Evolutionary conservation across 2,797 vertebrate species (phyloP).

Genomic region (Manis pentadactyla): DNA sequence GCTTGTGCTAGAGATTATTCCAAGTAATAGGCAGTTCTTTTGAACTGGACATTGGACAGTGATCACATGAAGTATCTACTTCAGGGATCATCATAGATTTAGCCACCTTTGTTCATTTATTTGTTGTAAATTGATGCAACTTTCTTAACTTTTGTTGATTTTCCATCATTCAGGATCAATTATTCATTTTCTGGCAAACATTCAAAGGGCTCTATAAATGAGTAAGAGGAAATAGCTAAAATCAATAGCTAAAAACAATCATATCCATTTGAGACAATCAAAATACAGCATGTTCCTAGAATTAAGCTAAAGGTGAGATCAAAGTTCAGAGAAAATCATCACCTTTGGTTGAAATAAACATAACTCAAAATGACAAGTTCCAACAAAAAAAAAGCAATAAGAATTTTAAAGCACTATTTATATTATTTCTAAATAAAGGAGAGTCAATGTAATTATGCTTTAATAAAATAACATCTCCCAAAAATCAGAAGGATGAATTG

Average conservation of each 20-base stretch:
- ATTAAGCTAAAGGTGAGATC: background rate
- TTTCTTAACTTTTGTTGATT: background rate
- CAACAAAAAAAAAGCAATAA: slow-evolving; percentile 18
- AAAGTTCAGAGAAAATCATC: slow-evolving; percentile 31
- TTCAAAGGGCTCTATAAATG: slow-evolving; percentile 1
- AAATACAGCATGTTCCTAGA: background rate
- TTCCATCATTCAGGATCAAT: background rate
- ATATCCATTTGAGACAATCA: background rate
- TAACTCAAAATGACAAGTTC: background rate
- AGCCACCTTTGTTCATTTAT: background rate
- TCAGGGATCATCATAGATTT: background rate
- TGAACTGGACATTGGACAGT: background rate
- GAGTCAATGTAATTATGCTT: background rate
- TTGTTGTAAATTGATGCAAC: background rate
- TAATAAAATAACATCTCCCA: background rate
- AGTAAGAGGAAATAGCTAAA: slow-evolving; percentile 1
- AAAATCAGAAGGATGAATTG: background rate
- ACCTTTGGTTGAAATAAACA: slow-evolving; percentile 20
- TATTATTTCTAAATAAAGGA: background rate
- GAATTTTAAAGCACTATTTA: background rate
- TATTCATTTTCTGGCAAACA: background rate
- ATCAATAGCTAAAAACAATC: background rate
- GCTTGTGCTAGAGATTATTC: background rate
- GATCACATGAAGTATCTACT: background rate
- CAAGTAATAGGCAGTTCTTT: background rate